Evolutionary conservation across 2,113 vertebrate species (phyloP), one percentile per base, ranked within the genome.

Genomic region (Lophochroa leadbeateri): DNA sequence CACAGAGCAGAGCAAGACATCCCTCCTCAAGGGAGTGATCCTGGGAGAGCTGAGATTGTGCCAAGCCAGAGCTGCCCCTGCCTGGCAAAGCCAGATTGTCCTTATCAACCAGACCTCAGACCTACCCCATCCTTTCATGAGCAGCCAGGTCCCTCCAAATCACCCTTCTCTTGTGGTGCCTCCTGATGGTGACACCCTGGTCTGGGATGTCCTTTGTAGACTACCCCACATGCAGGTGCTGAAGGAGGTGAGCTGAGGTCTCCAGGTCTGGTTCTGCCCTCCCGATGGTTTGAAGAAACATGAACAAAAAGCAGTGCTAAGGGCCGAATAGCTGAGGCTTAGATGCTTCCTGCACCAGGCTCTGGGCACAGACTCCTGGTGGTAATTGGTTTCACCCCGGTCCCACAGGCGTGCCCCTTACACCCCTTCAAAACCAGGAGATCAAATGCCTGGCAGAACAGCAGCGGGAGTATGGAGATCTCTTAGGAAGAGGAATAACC

Each of bases 381-480:
- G 19, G 33, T 35, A 41, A 29, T 2, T 24, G 31, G 10, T 39
- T 89, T 76, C 57, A 76, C 7, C 9, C 31, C 20, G 76, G 41
- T 69, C 13, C 23, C 53, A 83, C 1, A 1, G 76, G 44, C 0
- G 0, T 33, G 39, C 3, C 20, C 27, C 23, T 61, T 61, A 53
- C 17, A 69, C 17, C 16, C 33, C 17, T 85, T 39, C 82, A 91
- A 88, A 92, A n/a, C 35, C 76, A 72, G 46, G 69, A 4, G 19
- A 39, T 17, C 29, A 23, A 18, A 35, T 50, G 17, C 31, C 37
- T 10, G 8, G 46, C 11, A 89, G 33, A 65, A 49, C 33, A 91
- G 58, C 47, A 69, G 9, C 19, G 46, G 24, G 19, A 58, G 8
- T 39, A 58, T 0, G 0, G 72, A 92, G 15, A 67, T 33, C 19